Evolutionary conservation across 1,140 invertebrate genomes (phyloP), one percentile per base, ranked within the genome.

Genomic region (Zaprionus ghesquierei): DNA sequence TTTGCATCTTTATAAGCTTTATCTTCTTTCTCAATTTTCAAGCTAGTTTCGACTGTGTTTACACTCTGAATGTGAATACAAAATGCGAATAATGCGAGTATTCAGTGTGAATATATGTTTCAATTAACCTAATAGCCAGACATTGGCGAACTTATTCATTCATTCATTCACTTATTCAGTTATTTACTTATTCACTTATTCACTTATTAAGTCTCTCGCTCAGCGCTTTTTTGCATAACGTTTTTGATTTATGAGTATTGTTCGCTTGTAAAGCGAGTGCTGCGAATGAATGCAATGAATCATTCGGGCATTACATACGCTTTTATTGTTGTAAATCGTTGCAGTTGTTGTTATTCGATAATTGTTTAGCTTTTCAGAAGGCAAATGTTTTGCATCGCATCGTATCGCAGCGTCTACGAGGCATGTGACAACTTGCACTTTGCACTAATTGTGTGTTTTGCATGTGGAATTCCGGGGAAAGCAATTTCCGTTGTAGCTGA

Each of bases 341-440:
- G n/a, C 18, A 44, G n/a, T 38, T 59, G 23, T 46, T 46, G 27
- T 15, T 33, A 31, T 65, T 65, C 55, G 56, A 15, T 31, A 38
- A 53, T 41, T 58, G 53, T 51, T 31, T 41, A 15, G n/a, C 6
- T 29, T 29, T 29, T 29, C 27, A 29, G 27, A 29, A n/a, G 25
- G 25, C 25, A 27, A 27, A 8, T 8, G n/a, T 33, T 4, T 13
- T 6, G 31, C 13, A 33, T 33, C 31, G 35, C 1, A 9, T 33
- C 22, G 20, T 62, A 62, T 51, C n/a, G 6, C 23, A 25, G 51
- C 58, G 20, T 58, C 29, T 51, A 66, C 53, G 49, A 59, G 60
- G 33, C 78, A 81, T 81, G 82, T 86, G 82, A 89, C 84, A 81
- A 79, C 75, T 55, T 77, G 75, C 82, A 82, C 79, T 76, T 89